Evolutionary conservation across 2,797 vertebrate genomes (phyloP).

Genomic region (Crocidura indochinensis): DNA sequence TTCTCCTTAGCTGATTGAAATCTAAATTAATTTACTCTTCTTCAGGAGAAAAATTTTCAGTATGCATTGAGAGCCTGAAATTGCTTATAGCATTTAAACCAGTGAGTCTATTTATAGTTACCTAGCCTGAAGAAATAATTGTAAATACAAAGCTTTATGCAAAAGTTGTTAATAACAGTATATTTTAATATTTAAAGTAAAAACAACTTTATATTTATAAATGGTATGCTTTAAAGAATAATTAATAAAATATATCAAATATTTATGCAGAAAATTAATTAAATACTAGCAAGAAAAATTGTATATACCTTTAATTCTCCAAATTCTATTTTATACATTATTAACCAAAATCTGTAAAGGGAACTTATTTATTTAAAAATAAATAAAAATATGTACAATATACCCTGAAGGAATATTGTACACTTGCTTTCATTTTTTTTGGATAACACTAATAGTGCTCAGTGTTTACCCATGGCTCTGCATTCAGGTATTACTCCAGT

Average conservation of each 20-base stretch:
- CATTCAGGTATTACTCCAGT: too few species aligned
- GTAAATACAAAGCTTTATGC: conserved; percentile 37
- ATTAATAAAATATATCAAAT: conserved; percentile 51
- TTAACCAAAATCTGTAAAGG: conserved; percentile 29
- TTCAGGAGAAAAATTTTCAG: neutral
- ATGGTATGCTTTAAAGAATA: conserved; percentile 32
- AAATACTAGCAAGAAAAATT: conserved; percentile 4
- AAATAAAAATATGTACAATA: conserved; percentile 25
- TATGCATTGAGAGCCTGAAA: conserved; percentile 37
- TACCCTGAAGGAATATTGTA: neutral
- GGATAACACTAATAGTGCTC: too few species aligned
- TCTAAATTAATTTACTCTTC: conserved; percentile 59
- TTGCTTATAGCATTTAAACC: conserved; percentile 31
- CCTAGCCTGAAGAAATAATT: conserved; percentile 40
- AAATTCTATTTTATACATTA: neutral
- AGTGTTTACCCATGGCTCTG: too few species aligned
- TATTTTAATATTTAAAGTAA: conserved; percentile 58
- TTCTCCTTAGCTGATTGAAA: conserved; percentile 29
- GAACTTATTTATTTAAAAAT: neutral
- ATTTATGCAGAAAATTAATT: neutral
- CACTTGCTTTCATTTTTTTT: too few species aligned
- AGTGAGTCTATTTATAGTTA: conserved; percentile 48
- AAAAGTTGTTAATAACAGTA: conserved; percentile 15
- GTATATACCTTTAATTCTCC: too few species aligned
- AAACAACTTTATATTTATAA: neutral